Evolutionary conservation across 2,113 vertebrate species (phyloP).

Genomic region (Zapornia atra): DNA sequence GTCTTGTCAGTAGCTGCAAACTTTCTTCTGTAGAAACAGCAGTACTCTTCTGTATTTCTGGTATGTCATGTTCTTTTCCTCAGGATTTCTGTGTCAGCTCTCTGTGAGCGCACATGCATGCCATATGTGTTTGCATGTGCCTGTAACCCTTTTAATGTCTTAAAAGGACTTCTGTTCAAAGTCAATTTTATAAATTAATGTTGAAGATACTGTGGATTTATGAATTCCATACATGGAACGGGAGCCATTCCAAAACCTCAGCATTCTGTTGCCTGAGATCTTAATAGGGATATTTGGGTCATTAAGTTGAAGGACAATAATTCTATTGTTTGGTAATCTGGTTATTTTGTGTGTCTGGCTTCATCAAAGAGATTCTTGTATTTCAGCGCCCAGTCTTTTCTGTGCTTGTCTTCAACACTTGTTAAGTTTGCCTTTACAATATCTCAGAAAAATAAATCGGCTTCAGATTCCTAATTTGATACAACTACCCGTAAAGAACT

Average conservation of each 20-base stretch:
- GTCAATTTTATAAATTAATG: not conserved
- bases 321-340: constrained; percentile 48
- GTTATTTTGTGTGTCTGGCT: constrained; percentile 43
- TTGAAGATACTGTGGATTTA: not conserved
- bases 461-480: constrained; percentile 32
- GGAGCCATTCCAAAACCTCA: not conserved
- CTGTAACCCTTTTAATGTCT: not conserved
- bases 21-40: not conserved
- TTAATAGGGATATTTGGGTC: constrained; percentile 1
- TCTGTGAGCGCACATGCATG: not conserved
- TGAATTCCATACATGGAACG: not conserved
- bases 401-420: constrained; percentile 44
- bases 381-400: constrained; percentile 18
- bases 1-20: not conserved
- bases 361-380: constrained; percentile 64
- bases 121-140: not conserved
- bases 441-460: constrained; percentile 36
- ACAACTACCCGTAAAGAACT: not conserved
- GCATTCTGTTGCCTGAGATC: constrained; percentile 21
- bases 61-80: not conserved
- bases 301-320: constrained; percentile 42
- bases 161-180: not conserved
- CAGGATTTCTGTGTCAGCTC: not conserved
- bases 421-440: constrained; percentile 62
- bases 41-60: not conserved